These are phyloP conservation scores for Andrena flavipes DNA, from an alignment of 2,888 invertebrate genomes.

Conservation along the genomic window DNA sequence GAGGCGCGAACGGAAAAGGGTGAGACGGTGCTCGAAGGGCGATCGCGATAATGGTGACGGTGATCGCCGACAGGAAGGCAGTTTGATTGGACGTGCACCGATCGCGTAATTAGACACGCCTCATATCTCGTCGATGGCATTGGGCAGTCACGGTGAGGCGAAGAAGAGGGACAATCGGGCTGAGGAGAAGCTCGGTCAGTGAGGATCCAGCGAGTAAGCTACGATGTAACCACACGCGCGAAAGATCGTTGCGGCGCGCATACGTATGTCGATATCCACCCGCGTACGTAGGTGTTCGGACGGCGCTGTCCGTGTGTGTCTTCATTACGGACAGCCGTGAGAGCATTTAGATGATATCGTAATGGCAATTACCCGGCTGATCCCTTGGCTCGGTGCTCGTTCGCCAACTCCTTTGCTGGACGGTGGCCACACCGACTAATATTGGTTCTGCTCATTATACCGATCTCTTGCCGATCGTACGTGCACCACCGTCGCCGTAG, in stretches of 20 bases:
- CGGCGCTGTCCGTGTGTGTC: slow-evolving; percentile 69
- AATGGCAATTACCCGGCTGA: slow-evolving; percentile 77
- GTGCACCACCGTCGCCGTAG: slow-evolving; percentile 56
- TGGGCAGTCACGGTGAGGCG: slow-evolving; percentile 58
- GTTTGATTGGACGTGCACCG: slow-evolving; percentile 79
- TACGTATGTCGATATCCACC: slow-evolving; percentile 52
- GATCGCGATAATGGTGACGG: slow-evolving; percentile 77
- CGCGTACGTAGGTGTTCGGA: slow-evolving; percentile 54
- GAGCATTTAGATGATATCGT: slow-evolving; percentile 81
- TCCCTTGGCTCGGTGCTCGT: slow-evolving; percentile 67
- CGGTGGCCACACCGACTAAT: slow-evolving; percentile 75
- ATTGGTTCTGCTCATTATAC: slow-evolving; percentile 76
- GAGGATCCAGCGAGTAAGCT: slow-evolving; percentile 47
- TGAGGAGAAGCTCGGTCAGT: slow-evolving; percentile 42
- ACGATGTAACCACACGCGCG: slow-evolving; percentile 55
- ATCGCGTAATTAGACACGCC: slow-evolving; percentile 83
- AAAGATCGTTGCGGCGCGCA: slow-evolving; percentile 53
- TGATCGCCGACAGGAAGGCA: slow-evolving; percentile 78
- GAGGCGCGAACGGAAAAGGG: slow-evolving; percentile 68
- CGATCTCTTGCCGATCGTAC: slow-evolving; percentile 71
- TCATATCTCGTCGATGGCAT: slow-evolving; percentile 81
- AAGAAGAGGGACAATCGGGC: slow-evolving; percentile 28
- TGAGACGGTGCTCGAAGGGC: slow-evolving; percentile 64
- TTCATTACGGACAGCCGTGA: slow-evolving; percentile 79
- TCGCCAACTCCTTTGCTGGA: slow-evolving; percentile 68